A percentile compares a stretch with the other conserved stretches of the same genome.
phyloP scores from a whole-genome alignment of 2,113 vertebrate genomes.

The Natator depressus region DNA sequence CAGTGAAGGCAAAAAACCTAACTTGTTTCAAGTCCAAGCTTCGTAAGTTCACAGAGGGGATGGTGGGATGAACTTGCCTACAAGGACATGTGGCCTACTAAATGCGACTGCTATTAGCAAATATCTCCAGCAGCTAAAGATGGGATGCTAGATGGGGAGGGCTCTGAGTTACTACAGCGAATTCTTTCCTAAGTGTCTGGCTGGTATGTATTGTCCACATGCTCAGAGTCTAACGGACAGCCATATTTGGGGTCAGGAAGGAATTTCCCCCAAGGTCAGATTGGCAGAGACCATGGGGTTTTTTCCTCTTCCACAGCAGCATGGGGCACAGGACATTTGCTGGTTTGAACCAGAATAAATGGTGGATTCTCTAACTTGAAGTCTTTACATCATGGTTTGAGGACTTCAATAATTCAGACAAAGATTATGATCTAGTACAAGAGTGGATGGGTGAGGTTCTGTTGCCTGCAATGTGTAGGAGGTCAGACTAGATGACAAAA shows the following conservation, averaged over 20 bases:
- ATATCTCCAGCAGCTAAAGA: too few species aligned
- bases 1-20: neutral
- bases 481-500: neutral
- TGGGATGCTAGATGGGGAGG: neutral
- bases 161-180: neutral
- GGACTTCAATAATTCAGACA: neutral
- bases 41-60: neutral
- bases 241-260: neutral
- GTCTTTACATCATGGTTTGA: neutral
- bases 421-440: neutral
- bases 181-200: neutral
- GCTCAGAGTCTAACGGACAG: neutral
- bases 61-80: neutral
- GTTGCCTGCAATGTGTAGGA: neutral
- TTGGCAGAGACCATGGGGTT: neutral
- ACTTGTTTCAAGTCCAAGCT: neutral
- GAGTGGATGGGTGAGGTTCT: neutral
- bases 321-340: neutral
- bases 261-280: neutral
- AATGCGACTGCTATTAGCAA: neutral
- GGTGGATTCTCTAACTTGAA: neutral
- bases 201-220: neutral
- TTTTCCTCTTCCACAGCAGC: neutral
- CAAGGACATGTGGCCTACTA: neutral
- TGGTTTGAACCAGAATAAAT: neutral